phyloP scores from a whole-genome alignment of 2,888 invertebrate species.

The Oscheius sp. region DNA sequence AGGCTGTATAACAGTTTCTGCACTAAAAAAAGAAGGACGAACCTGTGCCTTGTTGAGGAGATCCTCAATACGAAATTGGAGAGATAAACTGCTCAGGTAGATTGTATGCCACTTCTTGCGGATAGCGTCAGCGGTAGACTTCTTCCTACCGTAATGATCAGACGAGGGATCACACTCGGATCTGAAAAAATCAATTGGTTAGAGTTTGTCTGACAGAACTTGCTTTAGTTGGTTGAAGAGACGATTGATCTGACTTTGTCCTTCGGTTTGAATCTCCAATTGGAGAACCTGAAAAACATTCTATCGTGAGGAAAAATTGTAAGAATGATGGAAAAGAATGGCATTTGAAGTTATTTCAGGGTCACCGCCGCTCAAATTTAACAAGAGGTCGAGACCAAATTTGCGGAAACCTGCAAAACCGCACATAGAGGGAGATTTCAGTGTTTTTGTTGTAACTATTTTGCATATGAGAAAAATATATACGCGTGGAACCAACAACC shows the following conservation, averaged over 20 bases:
- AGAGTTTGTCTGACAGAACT: background rate
- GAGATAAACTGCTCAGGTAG: conserved; percentile 54
- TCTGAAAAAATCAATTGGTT: conserved; percentile 8
- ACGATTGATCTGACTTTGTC: conserved; percentile 54
- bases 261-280: conserved; percentile 63
- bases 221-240: conserved; percentile 49
- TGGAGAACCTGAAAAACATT: conserved; percentile 55
- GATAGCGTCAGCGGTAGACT: conserved; percentile 50
- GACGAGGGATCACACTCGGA: conserved; percentile 18
- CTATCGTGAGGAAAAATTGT: background rate
- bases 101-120: conserved; percentile 57
- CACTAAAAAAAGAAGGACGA: background rate
- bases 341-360: conserved; percentile 23
- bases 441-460: background rate
- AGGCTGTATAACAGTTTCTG: conserved; percentile 7
- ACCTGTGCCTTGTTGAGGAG: conserved; percentile 48
- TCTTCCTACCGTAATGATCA: conserved; percentile 29
- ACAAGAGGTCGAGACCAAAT: conserved; percentile 22
- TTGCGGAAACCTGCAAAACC: background rate
- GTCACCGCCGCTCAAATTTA: conserved; percentile 24
- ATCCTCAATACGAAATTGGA: conserved; percentile 57
- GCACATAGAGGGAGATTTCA: background rate
- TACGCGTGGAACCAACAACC: too few species aligned
- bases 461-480: too few species aligned
- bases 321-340: background rate